phyloP scores from a whole-genome alignment of 2,113 vertebrate species.

The Oncorhynchus gorbuscha region DNA sequence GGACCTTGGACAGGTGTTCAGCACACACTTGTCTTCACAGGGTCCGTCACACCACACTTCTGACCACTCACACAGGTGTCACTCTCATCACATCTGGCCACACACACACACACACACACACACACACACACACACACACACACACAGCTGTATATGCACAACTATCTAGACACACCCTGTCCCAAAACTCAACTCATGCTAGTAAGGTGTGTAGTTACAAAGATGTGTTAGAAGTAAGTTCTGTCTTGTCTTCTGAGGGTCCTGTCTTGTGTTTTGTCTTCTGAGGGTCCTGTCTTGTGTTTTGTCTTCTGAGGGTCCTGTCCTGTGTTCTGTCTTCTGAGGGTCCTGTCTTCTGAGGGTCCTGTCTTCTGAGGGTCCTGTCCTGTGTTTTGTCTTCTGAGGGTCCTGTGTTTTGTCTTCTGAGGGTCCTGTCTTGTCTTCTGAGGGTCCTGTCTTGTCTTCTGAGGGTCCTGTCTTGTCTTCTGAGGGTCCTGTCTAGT shows the following conservation, averaged over 20 bases:
- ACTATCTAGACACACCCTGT: not conserved
- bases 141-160: not conserved
- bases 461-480: too few relatives aligned
- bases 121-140: not conserved
- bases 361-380: too few relatives aligned
- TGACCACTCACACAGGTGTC: too few relatives aligned
- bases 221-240: too few relatives aligned
- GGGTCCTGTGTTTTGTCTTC: not conserved
- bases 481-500: not conserved
- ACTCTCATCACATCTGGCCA: too few relatives aligned
- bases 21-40: too few relatives aligned
- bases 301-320: not conserved
- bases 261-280: not conserved
- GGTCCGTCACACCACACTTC: too few relatives aligned
- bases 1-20: conserved; percentile 81
- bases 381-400: not conserved
- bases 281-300: not conserved
- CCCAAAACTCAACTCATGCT: not conserved
- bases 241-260: too few relatives aligned
- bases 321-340: conserved; percentile 9
- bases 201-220: too few relatives aligned
- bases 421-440: not conserved
- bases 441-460: too few relatives aligned
- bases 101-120: not conserved
- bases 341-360: not conserved